phyloP scores from a whole-genome alignment of 2,797 vertebrate genomes.

The Thalassophryne amazonica region DNA sequence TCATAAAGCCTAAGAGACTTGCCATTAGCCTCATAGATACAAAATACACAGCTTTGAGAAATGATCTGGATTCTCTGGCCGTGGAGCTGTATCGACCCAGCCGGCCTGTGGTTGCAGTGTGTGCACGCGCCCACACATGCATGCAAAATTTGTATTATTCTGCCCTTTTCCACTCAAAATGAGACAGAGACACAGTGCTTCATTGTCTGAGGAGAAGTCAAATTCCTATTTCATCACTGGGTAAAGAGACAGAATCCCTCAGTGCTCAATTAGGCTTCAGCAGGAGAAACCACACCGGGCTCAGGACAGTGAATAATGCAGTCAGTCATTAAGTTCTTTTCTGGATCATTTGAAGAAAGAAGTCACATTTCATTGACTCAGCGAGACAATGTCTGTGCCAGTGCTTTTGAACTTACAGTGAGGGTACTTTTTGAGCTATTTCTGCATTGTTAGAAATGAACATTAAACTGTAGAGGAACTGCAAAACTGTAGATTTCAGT shows the following conservation, averaged over 20 bases:
- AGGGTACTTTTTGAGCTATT: not conserved
- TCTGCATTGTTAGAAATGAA: not conserved
- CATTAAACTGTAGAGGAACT: not conserved
- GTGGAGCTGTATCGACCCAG: slow-evolving; percentile 53
- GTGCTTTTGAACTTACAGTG: slow-evolving; percentile 4
- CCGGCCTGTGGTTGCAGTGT: slow-evolving; percentile 4
- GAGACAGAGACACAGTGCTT: slow-evolving; percentile 8
- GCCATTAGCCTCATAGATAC: slow-evolving; percentile 44
- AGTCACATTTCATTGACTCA: slow-evolving; percentile 17
- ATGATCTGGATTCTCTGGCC: slow-evolving; percentile 54
- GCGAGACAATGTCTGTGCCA: not conserved
- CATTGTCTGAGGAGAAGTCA: slow-evolving; percentile 38
- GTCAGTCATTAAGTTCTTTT: slow-evolving; percentile 36
- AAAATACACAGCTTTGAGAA: slow-evolving; percentile 66
- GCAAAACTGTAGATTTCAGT: too few relatives aligned
- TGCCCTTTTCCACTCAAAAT: slow-evolving; percentile 11
- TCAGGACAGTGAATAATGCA: slow-evolving; percentile 36
- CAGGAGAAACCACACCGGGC: slow-evolving; percentile 26
- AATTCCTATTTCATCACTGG: slow-evolving; percentile 52
- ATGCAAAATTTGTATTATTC: slow-evolving; percentile 22
- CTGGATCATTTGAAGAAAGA: slow-evolving; percentile 22
- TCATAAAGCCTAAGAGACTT: slow-evolving; percentile 59
- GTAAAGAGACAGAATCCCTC: slow-evolving; percentile 39
- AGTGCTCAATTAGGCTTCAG: slow-evolving; percentile 54
- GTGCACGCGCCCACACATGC: not conserved